Conservation (phyloP, 2,888 invertebrate genomes). For the Tinea trinotella region DNA sequence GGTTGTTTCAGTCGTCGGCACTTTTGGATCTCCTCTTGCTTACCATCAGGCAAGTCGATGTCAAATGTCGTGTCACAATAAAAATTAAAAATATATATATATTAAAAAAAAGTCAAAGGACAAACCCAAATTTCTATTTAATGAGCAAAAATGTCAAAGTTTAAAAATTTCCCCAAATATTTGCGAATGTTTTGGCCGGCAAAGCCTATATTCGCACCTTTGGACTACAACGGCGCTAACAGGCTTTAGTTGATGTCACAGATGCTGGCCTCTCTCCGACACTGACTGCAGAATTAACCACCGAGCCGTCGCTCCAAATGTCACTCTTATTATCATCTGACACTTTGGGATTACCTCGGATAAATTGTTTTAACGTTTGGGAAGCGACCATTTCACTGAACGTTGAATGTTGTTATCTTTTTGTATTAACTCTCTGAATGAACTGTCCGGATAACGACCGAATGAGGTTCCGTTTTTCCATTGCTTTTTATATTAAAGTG, state of each 20-base stretch:
- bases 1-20: too few relatives aligned
- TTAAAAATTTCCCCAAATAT: background rate
- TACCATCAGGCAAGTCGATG: too few relatives aligned
- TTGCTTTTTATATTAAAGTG: slow-evolving; percentile 24
- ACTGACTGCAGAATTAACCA: slow-evolving; percentile 64
- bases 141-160: slow-evolving; percentile 6
- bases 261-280: slow-evolving; percentile 38
- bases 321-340: slow-evolving; percentile 71
- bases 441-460: slow-evolving; percentile 15
- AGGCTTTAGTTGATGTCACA: slow-evolving; percentile 66
- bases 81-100: too few relatives aligned
- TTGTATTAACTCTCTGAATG: slow-evolving; percentile 40
- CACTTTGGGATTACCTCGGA: slow-evolving; percentile 66
- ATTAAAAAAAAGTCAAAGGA: too few relatives aligned
- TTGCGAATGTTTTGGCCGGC: background rate
- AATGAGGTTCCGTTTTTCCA: slow-evolving; percentile 14
- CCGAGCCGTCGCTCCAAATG: slow-evolving; percentile 52
- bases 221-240: slow-evolving; percentile 61
- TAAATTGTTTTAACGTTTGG: slow-evolving; percentile 69
- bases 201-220: slow-evolving; percentile 42
- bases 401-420: slow-evolving; percentile 55
- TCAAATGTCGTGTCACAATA: too few relatives aligned
- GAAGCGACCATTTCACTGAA: slow-evolving; percentile 49
- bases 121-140: too few relatives aligned
- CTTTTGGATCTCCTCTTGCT: too few relatives aligned